These are phyloP conservation scores for Hippoglossus hippoglossus DNA, from an alignment of 2,797 vertebrate genomes.

Conservation along the genomic window DNA sequence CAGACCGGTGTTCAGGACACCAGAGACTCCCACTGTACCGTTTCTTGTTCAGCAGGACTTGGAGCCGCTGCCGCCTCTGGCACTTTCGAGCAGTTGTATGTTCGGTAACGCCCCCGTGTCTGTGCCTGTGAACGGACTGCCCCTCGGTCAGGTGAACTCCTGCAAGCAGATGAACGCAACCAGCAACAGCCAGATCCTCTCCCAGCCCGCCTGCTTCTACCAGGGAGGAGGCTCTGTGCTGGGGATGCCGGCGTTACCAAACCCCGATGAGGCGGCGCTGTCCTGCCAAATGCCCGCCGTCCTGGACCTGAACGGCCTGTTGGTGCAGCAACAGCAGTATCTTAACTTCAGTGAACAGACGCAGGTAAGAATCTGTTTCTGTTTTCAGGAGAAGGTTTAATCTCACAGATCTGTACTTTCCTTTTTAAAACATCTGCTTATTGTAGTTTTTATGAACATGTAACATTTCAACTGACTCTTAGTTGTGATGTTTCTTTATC, in stretches of 20 bases:
- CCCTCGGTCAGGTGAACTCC: constrained; percentile 28
- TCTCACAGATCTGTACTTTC: too few relatives aligned
- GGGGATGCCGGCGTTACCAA: constrained; percentile 22
- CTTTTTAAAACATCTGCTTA: too few relatives aligned
- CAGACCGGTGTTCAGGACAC: constrained; percentile 29
- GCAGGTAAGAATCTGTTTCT: constrained; percentile 53
- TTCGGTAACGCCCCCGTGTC: constrained; percentile 42
- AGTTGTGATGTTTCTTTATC: too few relatives aligned
- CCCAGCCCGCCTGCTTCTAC: constrained; percentile 71
- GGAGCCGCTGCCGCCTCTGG: constrained; percentile 1
- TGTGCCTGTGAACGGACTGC: constrained; percentile 37
- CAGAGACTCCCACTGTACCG: constrained; percentile 20
- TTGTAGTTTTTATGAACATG: too few relatives aligned
- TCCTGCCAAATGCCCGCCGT: constrained; percentile 54
- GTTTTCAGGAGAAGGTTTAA: not conserved
- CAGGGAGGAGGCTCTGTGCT: constrained; percentile 43
- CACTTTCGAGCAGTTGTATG: constrained; percentile 67
- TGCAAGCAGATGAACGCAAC: constrained; percentile 50
- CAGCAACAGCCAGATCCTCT: constrained; percentile 29
- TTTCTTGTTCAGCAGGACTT: constrained; percentile 48
- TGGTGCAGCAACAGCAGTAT: constrained; percentile 67
- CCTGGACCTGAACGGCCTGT: constrained; percentile 40
- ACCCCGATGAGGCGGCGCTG: constrained; percentile 37
- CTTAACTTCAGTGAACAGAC: constrained; percentile 66
- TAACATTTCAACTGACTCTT: too few relatives aligned